Conservation (phyloP, 2,888 invertebrate species). For the Hyposoter dolosus region DNA sequence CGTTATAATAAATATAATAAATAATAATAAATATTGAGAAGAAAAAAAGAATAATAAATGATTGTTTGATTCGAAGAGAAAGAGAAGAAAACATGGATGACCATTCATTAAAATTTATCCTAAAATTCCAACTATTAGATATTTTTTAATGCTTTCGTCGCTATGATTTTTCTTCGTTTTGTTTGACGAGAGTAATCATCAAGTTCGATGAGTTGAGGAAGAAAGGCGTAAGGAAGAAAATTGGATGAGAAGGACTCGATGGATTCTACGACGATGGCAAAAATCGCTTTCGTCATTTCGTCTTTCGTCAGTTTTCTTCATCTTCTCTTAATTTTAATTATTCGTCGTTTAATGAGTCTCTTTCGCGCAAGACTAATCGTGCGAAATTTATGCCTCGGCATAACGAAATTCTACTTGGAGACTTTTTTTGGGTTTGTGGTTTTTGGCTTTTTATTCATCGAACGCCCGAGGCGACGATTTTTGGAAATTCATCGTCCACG, state of each 20-base stretch:
- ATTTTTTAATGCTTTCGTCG: not conserved
- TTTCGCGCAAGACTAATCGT: slow-evolving; percentile 20
- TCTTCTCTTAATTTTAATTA: slow-evolving; percentile 44
- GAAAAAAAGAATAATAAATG: slow-evolving; percentile 23
- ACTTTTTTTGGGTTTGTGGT: not conserved
- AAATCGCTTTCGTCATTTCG: slow-evolving; percentile 18
- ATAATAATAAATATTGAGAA: slow-evolving; percentile 30
- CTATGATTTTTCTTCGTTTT: not conserved
- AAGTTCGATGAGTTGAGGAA: slow-evolving; percentile 20
- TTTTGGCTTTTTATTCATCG: not conserved
- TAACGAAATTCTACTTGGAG: not conserved
- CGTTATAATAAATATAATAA: slow-evolving; percentile 16
- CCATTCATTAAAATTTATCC: slow-evolving; percentile 14
- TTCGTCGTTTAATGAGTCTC: slow-evolving; percentile 45
- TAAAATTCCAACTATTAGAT: slow-evolving; percentile 48
- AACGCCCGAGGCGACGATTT: slow-evolving; percentile 1
- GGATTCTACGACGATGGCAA: slow-evolving; percentile 34
- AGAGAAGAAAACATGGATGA: slow-evolving; percentile 11
- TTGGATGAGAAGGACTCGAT: slow-evolving; percentile 46
- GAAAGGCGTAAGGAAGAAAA: slow-evolving; percentile 30
- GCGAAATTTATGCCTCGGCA: not conserved
- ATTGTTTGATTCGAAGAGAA: slow-evolving; percentile 34
- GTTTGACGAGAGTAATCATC: slow-evolving; percentile 26
- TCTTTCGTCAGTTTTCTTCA: slow-evolving; percentile 11
- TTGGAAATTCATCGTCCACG: too few relatives aligned